Conservation (phyloP, 1,140 invertebrate species). For the Platyscapa corneri region DNA sequence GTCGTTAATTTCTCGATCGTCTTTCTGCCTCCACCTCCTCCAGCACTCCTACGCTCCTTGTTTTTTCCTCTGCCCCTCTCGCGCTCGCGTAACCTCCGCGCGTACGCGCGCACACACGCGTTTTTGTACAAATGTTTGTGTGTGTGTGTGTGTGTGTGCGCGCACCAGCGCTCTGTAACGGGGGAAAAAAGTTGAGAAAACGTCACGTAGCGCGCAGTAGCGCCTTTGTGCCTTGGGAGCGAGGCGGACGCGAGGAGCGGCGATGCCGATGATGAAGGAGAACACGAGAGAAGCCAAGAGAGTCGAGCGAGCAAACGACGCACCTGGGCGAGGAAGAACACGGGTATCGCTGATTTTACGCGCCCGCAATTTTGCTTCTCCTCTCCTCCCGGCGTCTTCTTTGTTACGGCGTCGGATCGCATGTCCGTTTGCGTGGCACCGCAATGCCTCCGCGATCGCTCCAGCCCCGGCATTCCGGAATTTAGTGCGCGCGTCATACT, state of each 20-base stretch:
- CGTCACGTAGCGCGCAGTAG: conserved; percentile 27
- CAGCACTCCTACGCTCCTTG: background rate
- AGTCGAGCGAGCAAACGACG: too few relatives aligned
- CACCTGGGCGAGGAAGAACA: background rate
- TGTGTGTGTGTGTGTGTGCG: background rate
- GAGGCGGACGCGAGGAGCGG: conserved; percentile 47
- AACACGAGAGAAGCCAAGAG: background rate
- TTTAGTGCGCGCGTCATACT: background rate
- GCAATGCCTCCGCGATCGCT: too few relatives aligned
- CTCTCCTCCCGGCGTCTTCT: background rate
- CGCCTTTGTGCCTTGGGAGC: conserved; percentile 36
- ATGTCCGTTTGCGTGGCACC: too few relatives aligned
- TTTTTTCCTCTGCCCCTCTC: background rate
- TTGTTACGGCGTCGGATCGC: background rate
- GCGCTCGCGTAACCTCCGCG: background rate
- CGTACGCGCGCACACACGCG: background rate
- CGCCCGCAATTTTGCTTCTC: background rate
- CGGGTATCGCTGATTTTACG: conserved; percentile 34
- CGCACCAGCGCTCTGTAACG: background rate
- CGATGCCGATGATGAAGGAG: conserved; percentile 11
- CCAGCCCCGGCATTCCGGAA: background rate
- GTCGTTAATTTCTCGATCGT: conserved; percentile 52
- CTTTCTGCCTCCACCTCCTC: conserved; percentile 37
- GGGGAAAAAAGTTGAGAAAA: conserved; percentile 19
- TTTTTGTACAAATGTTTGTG: too few relatives aligned